Evolutionary conservation across 2,113 vertebrate genomes (phyloP).

Genomic region (Siphamia tubifer): DNA sequence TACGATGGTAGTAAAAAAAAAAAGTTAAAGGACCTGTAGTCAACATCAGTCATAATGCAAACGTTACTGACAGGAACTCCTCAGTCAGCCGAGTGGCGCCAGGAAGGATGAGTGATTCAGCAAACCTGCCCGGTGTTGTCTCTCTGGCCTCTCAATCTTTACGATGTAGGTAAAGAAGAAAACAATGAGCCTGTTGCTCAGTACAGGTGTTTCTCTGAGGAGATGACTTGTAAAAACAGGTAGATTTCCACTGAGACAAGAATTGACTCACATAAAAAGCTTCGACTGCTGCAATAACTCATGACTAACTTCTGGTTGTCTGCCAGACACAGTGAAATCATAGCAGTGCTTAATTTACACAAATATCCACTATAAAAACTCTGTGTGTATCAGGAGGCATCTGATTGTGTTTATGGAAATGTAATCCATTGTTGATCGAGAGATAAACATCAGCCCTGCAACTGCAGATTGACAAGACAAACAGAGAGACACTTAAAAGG

Average conservation of each 20-base stretch:
- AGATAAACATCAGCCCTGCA: constrained; percentile 60
- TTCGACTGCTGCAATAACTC: constrained; percentile 67
- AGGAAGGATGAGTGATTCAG: constrained; percentile 86
- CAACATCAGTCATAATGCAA: constrained; percentile 71
- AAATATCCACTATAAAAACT: constrained; percentile 36
- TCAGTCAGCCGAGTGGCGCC: constrained; percentile 82
- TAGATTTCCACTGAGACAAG: constrained; percentile 68
- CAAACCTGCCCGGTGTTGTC: constrained; percentile 82
- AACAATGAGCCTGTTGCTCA: constrained; percentile 78
- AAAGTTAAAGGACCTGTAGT: constrained; percentile 79
- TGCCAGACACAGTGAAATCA: constrained; percentile 69
- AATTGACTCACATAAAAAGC: constrained; percentile 76
- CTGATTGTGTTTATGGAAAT: constrained; percentile 53
- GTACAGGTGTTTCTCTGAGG: constrained; percentile 76
- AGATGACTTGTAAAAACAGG: constrained; percentile 84
- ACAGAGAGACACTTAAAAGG: constrained; percentile 52
- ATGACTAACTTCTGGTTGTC: constrained; percentile 44
- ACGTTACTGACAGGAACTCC: constrained; percentile 82
- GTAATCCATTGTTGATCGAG: constrained; percentile 47
- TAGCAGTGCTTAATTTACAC: constrained; percentile 70
- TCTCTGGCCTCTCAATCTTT: constrained; percentile 76
- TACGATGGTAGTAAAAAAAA: constrained; percentile 74
- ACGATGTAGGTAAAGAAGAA: constrained; percentile 70
- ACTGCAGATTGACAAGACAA: constrained; percentile 64
- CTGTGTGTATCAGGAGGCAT: constrained; percentile 11